These are phyloP conservation scores for Butastur rufipennis DNA, from an alignment of 2,113 vertebrate genomes.

Conservation along the genomic window DNA sequence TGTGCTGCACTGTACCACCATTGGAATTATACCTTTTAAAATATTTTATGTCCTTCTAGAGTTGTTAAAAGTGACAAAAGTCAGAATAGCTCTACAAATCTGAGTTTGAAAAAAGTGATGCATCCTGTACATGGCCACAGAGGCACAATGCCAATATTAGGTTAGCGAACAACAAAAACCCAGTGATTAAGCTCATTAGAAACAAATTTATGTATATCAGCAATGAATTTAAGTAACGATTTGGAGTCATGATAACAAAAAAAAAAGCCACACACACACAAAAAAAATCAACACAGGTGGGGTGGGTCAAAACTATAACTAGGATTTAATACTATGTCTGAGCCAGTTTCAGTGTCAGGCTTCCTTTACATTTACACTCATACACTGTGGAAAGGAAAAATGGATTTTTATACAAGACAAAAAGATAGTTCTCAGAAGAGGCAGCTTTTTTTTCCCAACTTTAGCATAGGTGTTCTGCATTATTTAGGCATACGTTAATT, in stretches of 20 bases:
- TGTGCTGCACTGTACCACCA: not conserved
- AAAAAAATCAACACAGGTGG: too few relatives aligned
- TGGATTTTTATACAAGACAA: not conserved
- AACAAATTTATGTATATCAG: not conserved
- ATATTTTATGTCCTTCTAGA: not conserved
- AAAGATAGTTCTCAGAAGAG: not conserved
- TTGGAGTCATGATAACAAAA: not conserved
- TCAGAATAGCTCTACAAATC: not conserved
- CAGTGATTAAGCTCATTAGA: not conserved
- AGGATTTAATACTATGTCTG: not conserved
- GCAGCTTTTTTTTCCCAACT: not conserved
- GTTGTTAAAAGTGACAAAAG: constrained; percentile 21
- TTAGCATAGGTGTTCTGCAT: not conserved
- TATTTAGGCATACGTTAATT: not conserved
- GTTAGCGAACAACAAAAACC: not conserved
- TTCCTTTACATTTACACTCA: not conserved
- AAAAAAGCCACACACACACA: not conserved
- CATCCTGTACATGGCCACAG: not conserved
- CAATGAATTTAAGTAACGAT: not conserved
- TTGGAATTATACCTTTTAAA: constrained; percentile 23
- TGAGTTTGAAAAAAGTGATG: not conserved
- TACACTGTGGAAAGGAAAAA: not conserved
- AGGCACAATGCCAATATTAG: not conserved
- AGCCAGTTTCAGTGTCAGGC: not conserved
- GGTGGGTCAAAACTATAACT: not conserved